These are phyloP conservation scores for Eufriesea mexicana DNA, from an alignment of 1,140 invertebrate genomes.

Conservation along the genomic window DNA sequence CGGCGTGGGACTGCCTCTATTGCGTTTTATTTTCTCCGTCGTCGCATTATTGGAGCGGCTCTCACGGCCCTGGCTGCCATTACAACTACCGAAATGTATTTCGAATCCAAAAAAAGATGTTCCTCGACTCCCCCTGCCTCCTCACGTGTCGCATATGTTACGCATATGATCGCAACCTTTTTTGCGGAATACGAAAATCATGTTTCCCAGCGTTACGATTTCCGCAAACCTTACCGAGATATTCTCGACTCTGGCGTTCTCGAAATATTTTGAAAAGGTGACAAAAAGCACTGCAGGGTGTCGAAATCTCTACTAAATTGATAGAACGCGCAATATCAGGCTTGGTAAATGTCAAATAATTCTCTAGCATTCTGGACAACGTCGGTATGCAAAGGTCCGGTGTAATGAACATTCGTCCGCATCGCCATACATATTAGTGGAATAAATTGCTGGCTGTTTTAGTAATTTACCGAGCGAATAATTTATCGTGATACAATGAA, in stretches of 20 bases:
- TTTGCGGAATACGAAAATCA: not conserved
- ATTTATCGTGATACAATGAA: not conserved
- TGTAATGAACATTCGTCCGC: not conserved
- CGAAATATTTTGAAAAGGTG: not conserved
- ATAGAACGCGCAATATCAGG: not conserved
- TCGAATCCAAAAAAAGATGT: not conserved
- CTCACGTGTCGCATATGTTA: not conserved
- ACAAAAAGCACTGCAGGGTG: not conserved
- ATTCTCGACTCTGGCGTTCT: not conserved
- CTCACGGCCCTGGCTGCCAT: not conserved
- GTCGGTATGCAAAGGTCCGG: not conserved
- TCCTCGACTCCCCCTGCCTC: fast-evolving
- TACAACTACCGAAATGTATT: not conserved
- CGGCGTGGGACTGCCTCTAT: not conserved
- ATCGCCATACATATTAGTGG: not conserved
- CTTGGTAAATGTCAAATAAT: not conserved
- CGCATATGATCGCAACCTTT: not conserved
- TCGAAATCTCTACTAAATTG: not conserved
- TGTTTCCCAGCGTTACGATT: not conserved
- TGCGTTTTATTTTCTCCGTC: slow-evolving; percentile 9
- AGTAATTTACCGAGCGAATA: not conserved
- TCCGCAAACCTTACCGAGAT: not conserved
- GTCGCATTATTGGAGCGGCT: not conserved
- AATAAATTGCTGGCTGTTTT: not conserved
- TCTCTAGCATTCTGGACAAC: not conserved